phyloP scores from a whole-genome alignment of 1,140 invertebrate species.

The Drosophila bipectinata region DNA sequence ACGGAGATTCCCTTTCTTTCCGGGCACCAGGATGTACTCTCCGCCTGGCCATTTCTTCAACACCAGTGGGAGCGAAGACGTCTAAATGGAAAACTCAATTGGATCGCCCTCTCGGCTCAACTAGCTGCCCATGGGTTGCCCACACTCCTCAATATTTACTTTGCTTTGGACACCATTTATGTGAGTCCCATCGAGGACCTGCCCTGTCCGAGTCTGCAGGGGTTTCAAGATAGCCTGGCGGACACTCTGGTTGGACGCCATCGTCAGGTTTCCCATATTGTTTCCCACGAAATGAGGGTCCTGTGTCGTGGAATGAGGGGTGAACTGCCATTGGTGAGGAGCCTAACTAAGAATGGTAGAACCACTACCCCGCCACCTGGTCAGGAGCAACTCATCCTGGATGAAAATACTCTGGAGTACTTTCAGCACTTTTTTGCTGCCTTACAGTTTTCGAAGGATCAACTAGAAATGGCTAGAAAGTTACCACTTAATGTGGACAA shows the following conservation, averaged over 20 bases:
- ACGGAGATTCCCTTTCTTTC: slow-evolving; percentile 57
- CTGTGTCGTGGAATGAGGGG: slow-evolving; percentile 68
- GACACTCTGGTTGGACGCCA: slow-evolving; percentile 29
- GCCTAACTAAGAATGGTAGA: slow-evolving; percentile 6
- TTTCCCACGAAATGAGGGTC: slow-evolving; percentile 59
- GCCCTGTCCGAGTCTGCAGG: slow-evolving; percentile 39
- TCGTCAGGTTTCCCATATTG: slow-evolving; percentile 51
- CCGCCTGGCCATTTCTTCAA: slow-evolving; percentile 60
- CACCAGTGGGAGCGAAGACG: slow-evolving; percentile 60
- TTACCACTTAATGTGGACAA: slow-evolving; percentile 49
- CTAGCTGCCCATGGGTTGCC: slow-evolving; percentile 67
- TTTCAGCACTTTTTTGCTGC: slow-evolving; percentile 55
- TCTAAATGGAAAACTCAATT: slow-evolving; percentile 51
- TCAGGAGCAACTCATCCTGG: slow-evolving; percentile 46
- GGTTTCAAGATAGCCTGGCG: slow-evolving; percentile 35
- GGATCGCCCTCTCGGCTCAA: slow-evolving; percentile 63
- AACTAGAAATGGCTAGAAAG: slow-evolving; percentile 58
- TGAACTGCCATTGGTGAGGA: slow-evolving; percentile 43
- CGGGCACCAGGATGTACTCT: slow-evolving; percentile 25
- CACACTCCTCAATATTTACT: slow-evolving; percentile 68
- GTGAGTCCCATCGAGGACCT: slow-evolving; percentile 57
- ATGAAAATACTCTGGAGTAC: slow-evolving; percentile 63
- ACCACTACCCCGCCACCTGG: neutral
- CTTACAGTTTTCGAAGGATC: slow-evolving; percentile 50
- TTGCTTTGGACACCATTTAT: slow-evolving; percentile 68